Evolutionary conservation across 2,797 vertebrate species (phyloP).

Genomic region (Pogonophryne albipinna): DNA sequence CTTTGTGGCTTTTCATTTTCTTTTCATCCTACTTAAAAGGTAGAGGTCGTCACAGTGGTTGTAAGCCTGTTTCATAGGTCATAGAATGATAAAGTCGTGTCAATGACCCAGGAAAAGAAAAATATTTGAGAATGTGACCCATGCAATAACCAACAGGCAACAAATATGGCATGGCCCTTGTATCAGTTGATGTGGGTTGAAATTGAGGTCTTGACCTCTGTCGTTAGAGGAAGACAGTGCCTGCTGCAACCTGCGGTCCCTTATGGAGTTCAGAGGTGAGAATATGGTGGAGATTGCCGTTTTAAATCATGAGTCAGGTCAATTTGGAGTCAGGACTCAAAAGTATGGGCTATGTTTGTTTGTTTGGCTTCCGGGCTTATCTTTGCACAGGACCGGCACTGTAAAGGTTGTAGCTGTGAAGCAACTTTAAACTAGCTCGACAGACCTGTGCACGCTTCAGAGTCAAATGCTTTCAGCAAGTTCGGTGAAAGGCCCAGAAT

Average conservation of each 20-base stretch:
- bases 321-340: constrained; percentile 8
- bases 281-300: constrained; percentile 26
- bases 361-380: constrained; percentile 15
- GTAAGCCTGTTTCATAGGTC: constrained; percentile 73
- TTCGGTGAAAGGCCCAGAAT: constrained; percentile 33
- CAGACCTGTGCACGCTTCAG: constrained; percentile 21
- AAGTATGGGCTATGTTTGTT: constrained; percentile 29
- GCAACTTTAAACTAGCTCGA: constrained; percentile 5
- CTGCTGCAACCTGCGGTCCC: constrained; percentile 38
- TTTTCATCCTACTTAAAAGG: constrained; percentile 50
- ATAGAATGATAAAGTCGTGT: constrained; percentile 35
- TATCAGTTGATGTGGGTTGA: constrained; percentile 68
- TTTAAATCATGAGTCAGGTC: constrained; percentile 40
- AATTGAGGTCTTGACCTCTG: constrained; percentile 78
- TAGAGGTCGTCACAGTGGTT: constrained; percentile 44
- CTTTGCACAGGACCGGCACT: background rate
- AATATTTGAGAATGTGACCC: constrained; percentile 67
- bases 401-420: constrained; percentile 10
- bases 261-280: constrained; percentile 45
- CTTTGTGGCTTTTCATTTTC: constrained; percentile 50
- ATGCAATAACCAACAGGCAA: constrained; percentile 61
- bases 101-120: constrained; percentile 58
- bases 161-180: constrained; percentile 44
- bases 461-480: constrained; percentile 35
- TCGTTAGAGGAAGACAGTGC: constrained; percentile 51